A percentile compares a stretch with the other conserved stretches of the same genome.
phyloP scores from a whole-genome alignment of 2,113 vertebrate species.

The Phaetusa simplex region DNA sequence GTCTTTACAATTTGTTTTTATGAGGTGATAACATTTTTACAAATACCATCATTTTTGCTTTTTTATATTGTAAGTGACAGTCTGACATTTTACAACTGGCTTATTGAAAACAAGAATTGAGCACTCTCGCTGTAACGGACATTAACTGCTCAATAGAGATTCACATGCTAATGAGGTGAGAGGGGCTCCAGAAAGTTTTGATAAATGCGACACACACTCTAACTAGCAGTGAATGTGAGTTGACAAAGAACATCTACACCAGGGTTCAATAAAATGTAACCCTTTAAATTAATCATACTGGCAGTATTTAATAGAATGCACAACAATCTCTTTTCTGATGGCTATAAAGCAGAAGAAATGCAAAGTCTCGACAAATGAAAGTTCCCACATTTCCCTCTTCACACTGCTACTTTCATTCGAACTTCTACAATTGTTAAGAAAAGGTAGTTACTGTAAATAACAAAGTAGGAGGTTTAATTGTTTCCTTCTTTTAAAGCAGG shows the following conservation, averaged over 20 bases:
- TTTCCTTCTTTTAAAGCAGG: conserved; percentile 65
- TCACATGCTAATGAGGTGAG: conserved; percentile 96
- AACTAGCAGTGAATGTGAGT: conserved; percentile 79
- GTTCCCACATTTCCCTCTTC: conserved; percentile 79
- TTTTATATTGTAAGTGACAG: conserved; percentile 88
- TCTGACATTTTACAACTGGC: conserved; percentile 88
- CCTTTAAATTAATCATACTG: conserved; percentile 86
- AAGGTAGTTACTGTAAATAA: conserved; percentile 76
- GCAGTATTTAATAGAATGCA: conserved; percentile 82
- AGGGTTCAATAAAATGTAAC: conserved; percentile 81
- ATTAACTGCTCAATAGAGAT: conserved; percentile 91
- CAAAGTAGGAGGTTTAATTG: conserved; percentile 71
- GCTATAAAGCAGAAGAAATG: conserved; percentile 75
- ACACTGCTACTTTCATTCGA: conserved; percentile 73
- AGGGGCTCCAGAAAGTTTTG: conserved; percentile 87
- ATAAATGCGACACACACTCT: conserved; percentile 89
- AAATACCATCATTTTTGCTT: conserved; percentile 88
- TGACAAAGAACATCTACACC: conserved; percentile 80
- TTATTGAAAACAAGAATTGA: conserved; percentile 86
- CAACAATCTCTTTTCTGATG: conserved; percentile 80
- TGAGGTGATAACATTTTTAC: conserved; percentile 89
- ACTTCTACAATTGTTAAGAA: conserved; percentile 70
- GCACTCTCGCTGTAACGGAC: conserved; percentile 86
- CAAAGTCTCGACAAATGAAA: conserved; percentile 73
- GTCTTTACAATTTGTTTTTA: conserved; percentile 88